A percentile compares a stretch with the other conserved stretches of the same genome.
phyloP scores from a whole-genome alignment of 1,140 invertebrate species.

The Anagrus nilaparvatae region DNA sequence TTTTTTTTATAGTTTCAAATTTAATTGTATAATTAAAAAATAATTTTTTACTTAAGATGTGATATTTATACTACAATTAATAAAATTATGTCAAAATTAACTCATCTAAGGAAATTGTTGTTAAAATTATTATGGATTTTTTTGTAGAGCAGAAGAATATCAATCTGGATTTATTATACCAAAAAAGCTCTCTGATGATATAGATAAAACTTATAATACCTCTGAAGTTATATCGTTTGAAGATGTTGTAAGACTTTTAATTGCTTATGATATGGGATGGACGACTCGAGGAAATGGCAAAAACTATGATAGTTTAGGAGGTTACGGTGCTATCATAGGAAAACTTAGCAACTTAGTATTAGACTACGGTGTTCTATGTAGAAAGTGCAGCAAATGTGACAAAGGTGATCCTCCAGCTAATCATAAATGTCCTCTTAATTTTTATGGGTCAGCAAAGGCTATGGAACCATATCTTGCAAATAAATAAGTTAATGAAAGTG shows the following conservation, averaged over 20 bases:
- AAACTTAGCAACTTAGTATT: not conserved
- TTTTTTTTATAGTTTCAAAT: no score
- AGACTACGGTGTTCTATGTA: constrained; percentile 1
- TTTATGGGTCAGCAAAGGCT: constrained; percentile 12
- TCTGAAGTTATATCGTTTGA: no score
- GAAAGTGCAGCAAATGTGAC: constrained; percentile 1
- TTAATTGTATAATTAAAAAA: no score
- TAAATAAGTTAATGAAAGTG: constrained; percentile 3
- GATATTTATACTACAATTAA: constrained; percentile 10
- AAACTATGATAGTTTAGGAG: constrained; percentile 10
- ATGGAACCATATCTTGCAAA: constrained; percentile 13
- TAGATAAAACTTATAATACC: no score
- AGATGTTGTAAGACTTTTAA: not conserved
- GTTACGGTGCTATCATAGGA: constrained; percentile 4
- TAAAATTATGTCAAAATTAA: no score
- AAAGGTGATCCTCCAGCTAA: not conserved
- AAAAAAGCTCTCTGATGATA: no score
- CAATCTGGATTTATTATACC: no score
- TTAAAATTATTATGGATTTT: no score
- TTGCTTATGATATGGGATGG: constrained; percentile 9
- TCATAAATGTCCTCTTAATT: constrained; percentile 1
- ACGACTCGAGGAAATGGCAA: not conserved
- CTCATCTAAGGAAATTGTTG: no score
- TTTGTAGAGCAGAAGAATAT: not conserved
- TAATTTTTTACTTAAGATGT: no score